Conservation (phyloP, 2,113 vertebrate species). For the Stictonetta naevosa region DNA sequence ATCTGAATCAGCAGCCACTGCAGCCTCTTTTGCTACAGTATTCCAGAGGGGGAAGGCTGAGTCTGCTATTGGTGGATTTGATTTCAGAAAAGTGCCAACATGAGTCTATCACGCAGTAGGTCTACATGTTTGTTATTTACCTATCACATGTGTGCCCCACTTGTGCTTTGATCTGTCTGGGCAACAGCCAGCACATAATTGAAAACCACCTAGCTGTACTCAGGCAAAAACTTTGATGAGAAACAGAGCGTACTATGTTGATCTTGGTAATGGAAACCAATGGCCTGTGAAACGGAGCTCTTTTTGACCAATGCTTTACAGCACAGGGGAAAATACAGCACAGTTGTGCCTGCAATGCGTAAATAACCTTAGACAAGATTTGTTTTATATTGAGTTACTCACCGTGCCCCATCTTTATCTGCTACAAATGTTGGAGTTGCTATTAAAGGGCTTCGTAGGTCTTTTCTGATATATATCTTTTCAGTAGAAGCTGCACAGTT, state of each 20-base stretch:
- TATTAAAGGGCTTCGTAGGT: slow-evolving; percentile 93
- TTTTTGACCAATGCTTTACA: neutral
- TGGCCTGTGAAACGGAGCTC: neutral
- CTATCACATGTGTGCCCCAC: neutral
- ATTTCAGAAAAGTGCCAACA: neutral
- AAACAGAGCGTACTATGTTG: neutral
- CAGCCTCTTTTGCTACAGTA: neutral
- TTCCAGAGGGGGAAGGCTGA: neutral
- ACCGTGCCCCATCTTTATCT: slow-evolving; percentile 91
- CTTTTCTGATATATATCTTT: slow-evolving; percentile 98
- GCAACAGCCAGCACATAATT: neutral
- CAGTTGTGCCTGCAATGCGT: neutral
- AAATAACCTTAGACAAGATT: neutral
- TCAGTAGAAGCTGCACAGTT: slow-evolving; percentile 98
- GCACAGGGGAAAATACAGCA: neutral
- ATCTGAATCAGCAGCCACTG: neutral
- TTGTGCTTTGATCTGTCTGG: neutral
- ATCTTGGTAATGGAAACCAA: neutral
- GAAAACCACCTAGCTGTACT: neutral
- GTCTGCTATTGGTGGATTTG: neutral
- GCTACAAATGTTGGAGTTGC: slow-evolving; percentile 97
- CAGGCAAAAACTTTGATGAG: neutral
- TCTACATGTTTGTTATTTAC: neutral
- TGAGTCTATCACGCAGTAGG: neutral
- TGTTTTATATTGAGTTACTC: neutral